Base-by-base conservation (phyloP, 2,113 vertebrate genomes). In the Acanthochromis polyacanthus region DNA sequence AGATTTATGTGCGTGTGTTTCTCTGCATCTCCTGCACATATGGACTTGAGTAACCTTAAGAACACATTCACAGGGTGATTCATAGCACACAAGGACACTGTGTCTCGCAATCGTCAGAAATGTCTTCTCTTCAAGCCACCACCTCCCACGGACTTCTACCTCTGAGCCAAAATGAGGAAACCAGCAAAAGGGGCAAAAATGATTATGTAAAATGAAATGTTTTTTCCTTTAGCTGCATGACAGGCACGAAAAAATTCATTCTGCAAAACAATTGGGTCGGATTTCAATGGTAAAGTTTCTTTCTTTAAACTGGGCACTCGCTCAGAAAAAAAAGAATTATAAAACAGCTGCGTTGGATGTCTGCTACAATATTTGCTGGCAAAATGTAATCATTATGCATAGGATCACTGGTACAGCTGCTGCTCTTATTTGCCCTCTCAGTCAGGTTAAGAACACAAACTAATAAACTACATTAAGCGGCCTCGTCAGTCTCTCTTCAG, bases 1-100 rank as follows among this genome's bases (percentile, higher is more conserved):
- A 71, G 45, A 71, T 60, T 10, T 22, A 20, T 48, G 25, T 46
- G 36, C 16, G 2, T 20, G 8, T 14, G 14, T 25, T 25, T 38
- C 10, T 52, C 23, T 68, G 38, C 36, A 17, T 25, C 22, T 52
- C 43, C n/a, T 22, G 10, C 22, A 65, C 66, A 85, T 60, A 52
- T 84, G 62, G 81, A 72, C 48, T 53, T 66, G 59, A 50, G 78
- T 51, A 76, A 74, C 56, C 68, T 57, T 71, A 36, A 66, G 17
- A 75, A 48, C 50, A 65, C 64, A 20, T 65, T 82, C 72, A 79
- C 40, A 59, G 28, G 68, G 69, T 72, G 74, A 87, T 32, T 85
- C 67, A 80, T 36, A 52, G 66, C 66, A 74, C 46, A 23, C 67
- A 73, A 56, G 62, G 77, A 71, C 66, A 50, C 32, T 4, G 22